Conservation (phyloP, 2,113 vertebrate genomes). For the Paradoxurus hermaphroditus region DNA sequence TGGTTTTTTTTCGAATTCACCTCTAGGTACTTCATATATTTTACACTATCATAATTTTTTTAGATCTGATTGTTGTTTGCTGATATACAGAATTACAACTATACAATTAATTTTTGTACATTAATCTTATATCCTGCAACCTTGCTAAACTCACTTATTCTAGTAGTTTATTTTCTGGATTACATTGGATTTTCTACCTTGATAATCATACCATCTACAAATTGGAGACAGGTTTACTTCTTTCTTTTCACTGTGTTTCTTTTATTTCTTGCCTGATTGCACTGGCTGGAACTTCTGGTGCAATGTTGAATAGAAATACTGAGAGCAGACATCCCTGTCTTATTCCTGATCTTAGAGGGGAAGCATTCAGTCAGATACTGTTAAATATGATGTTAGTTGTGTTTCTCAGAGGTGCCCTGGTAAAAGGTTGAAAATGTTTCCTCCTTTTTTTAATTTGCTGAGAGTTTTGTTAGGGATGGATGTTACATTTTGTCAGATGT, state of each 20-base stretch:
- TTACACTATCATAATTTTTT: neutral
- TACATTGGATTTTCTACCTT: neutral
- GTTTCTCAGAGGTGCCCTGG: neutral
- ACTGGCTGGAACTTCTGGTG: neutral
- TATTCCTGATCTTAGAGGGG: neutral
- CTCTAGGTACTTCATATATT: neutral
- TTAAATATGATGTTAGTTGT: neutral
- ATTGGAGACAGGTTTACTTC: neutral
- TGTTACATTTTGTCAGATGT: neutral
- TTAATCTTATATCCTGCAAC: neutral
- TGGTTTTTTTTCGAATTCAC: neutral
- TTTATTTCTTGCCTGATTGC: neutral
- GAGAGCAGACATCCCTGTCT: neutral
- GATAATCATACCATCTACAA: neutral
- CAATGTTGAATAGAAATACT: neutral
- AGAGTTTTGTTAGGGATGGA: neutral
- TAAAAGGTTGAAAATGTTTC: neutral
- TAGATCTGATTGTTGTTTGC: neutral
- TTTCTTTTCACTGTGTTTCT: neutral
- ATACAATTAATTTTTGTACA: neutral
- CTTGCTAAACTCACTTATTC: neutral
- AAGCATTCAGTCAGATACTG: neutral
- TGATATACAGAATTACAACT: neutral
- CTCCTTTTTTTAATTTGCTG: neutral
- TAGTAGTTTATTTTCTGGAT: neutral